These are phyloP conservation scores for Rhopalosiphum nymphaeae DNA, from an alignment of 2,888 invertebrate species.

Conservation along the genomic window DNA sequence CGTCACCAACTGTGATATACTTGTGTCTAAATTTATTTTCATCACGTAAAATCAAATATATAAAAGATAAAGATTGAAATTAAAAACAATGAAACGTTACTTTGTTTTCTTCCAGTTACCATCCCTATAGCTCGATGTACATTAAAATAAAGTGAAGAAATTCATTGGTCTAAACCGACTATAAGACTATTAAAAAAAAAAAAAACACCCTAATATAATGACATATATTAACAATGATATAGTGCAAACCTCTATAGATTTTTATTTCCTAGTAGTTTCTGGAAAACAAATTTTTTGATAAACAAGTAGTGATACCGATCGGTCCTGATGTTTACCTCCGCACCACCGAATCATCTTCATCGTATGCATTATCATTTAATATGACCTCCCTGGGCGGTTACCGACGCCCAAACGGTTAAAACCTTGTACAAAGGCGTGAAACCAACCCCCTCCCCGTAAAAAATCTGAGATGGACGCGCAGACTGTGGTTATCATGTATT, in stretches of 20 bases:
- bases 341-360: background rate
- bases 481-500: background rate
- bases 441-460: background rate
- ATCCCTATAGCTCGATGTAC: background rate
- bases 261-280: background rate
- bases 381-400: background rate
- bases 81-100: no score
- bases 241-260: background rate
- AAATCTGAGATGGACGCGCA: background rate
- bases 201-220: background rate
- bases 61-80: background rate
- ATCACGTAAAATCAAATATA: background rate
- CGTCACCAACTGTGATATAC: background rate
- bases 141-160: background rate
- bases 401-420: background rate
- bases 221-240: background rate
- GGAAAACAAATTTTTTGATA: background rate
- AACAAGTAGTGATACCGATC: background rate
- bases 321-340: background rate
- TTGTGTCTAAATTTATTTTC: background rate
- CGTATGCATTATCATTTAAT: background rate
- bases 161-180: background rate
- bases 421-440: background rate
- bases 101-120: background rate
- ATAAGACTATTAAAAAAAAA: background rate